phyloP scores from a whole-genome alignment of 2,888 invertebrate species.

The Andrena minutula region DNA sequence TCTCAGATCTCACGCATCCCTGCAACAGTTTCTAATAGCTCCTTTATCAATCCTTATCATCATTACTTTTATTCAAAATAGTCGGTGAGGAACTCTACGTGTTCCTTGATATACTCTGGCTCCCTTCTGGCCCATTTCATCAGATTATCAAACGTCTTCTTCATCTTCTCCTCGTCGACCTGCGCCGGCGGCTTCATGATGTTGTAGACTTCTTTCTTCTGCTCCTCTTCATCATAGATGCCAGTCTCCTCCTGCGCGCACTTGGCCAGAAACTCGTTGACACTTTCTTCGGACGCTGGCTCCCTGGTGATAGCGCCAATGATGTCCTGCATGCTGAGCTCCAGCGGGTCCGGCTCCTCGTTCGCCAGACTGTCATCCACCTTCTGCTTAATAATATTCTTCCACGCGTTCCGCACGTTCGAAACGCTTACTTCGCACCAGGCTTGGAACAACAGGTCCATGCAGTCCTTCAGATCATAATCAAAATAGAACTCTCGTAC shows the following conservation, averaged over 20 bases:
- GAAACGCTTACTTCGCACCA: slow-evolving; percentile 5
- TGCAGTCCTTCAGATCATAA: slow-evolving; percentile 27
- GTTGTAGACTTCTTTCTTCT: slow-evolving; percentile 5
- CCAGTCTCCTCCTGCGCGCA: slow-evolving; percentile 6
- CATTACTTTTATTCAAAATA: neutral
- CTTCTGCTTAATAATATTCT: slow-evolving; percentile 4
- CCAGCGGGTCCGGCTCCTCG: slow-evolving; percentile 15
- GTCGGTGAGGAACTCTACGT: slow-evolving; percentile 20
- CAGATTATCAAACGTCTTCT: slow-evolving; percentile 6
- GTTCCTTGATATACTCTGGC: slow-evolving; percentile 8
- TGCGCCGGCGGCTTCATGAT: neutral
- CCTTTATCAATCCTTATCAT: neutral
- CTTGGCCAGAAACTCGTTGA: slow-evolving; percentile 10
- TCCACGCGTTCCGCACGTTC: slow-evolving; percentile 17
- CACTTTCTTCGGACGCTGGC: slow-evolving; percentile 13
- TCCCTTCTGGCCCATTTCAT: slow-evolving; percentile 21
- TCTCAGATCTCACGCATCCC: too few relatives aligned
- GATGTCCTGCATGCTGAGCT: slow-evolving; percentile 8
- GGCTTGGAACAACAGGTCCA: slow-evolving; percentile 12
- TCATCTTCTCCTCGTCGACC: slow-evolving; percentile 12
- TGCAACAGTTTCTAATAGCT: too few relatives aligned
- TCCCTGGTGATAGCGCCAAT: slow-evolving; percentile 12
- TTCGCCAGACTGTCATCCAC: neutral
- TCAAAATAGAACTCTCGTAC: slow-evolving; percentile 25
- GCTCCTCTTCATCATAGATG: neutral